Conservation (phyloP, 2,888 invertebrate species). For the Rhaphigaster nebulosa region DNA sequence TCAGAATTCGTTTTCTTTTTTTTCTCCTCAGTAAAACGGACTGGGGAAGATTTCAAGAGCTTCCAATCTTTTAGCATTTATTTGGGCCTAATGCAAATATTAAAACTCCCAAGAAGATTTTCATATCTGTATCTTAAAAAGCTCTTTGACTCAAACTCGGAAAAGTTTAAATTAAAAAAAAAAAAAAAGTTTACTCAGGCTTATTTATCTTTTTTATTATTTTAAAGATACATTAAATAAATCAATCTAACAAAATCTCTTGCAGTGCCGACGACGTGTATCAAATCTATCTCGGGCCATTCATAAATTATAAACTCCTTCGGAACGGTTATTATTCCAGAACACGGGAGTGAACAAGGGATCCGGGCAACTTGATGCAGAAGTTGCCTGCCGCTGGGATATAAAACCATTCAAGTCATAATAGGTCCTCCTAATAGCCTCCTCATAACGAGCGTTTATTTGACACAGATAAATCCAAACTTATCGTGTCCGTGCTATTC, state of each 20-base stretch:
- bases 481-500: neutral
- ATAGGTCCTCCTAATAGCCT: neutral
- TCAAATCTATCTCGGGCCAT: neutral
- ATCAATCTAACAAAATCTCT: no score
- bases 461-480: neutral
- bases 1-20: no score
- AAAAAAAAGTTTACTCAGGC: neutral
- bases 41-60: neutral
- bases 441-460: neutral
- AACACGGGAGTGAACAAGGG: neutral
- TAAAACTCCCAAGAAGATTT: neutral
- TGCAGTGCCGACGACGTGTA: neutral
- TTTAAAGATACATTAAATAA: no score
- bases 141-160: neutral
- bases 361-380: neutral
- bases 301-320: neutral
- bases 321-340: neutral
- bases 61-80: neutral
- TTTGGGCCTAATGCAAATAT: neutral
- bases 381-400: neutral
- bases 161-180: neutral
- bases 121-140: neutral
- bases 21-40: neutral
- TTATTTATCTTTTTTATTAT: no score
- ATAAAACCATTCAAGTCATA: slow-evolving; percentile 13